These are phyloP conservation scores for Symphodus melops DNA, from an alignment of 2,113 vertebrate genomes.

Conservation along the genomic window DNA sequence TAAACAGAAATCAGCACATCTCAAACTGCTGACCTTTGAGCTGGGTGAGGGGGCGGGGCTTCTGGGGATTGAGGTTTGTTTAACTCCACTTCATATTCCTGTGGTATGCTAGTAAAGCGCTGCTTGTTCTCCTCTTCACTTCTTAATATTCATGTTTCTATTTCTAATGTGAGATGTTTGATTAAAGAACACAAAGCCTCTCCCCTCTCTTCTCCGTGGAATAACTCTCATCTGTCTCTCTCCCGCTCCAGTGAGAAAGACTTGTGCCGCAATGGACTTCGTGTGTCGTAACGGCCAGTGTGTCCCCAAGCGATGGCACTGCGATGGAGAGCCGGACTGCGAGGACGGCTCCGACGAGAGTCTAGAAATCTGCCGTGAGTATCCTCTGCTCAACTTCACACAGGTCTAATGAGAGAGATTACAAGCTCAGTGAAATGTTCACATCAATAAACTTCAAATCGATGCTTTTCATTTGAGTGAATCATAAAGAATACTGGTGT, in stretches of 20 bases:
- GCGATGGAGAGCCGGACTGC: conserved; percentile 95
- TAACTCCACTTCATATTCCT: conserved; percentile 9
- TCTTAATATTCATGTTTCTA: neutral
- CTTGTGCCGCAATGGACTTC: conserved; percentile 89
- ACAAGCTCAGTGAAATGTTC: too few species aligned
- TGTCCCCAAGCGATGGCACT: conserved; percentile 94
- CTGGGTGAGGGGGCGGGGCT: neutral
- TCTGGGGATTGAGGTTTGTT: neutral
- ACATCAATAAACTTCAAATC: too few species aligned
- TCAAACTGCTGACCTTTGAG: neutral
- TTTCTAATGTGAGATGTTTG: conserved; percentile 6
- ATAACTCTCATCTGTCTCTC: neutral
- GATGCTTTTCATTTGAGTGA: too few species aligned
- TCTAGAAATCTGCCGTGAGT: conserved; percentile 94
- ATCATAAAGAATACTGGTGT: neutral
- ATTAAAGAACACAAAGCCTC: neutral
- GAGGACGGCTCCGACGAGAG: conserved; percentile 96
- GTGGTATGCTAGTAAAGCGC: neutral
- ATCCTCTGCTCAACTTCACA: neutral
- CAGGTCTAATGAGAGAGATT: too few species aligned
- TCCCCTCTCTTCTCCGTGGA: neutral
- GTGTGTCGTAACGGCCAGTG: conserved; percentile 94
- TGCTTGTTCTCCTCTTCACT: neutral
- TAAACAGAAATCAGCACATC: neutral
- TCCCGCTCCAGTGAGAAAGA: conserved; percentile 88